Evolutionary conservation across 2,888 invertebrate genomes (phyloP).

Genomic region (Temnothorax rugatulus): DNA sequence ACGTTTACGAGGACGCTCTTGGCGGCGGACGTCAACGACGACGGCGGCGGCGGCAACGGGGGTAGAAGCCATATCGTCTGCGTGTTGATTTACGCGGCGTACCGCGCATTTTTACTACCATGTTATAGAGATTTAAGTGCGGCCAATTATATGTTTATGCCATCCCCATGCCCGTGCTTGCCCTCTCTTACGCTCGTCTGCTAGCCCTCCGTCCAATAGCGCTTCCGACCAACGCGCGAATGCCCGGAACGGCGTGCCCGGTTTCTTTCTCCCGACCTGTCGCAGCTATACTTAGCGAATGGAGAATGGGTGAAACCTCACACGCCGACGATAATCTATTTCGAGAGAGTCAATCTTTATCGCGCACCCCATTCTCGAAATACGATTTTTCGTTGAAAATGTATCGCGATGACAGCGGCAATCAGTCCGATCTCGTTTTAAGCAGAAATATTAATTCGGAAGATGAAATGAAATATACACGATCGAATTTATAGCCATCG

Average conservation of each 20-base stretch:
- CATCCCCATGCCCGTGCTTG: conserved; percentile 59
- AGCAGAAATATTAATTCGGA: conserved; percentile 6
- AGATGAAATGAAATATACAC: not conserved
- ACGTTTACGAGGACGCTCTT: conserved; percentile 73
- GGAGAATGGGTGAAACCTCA: conserved; percentile 73
- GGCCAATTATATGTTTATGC: conserved; percentile 85
- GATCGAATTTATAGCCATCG: not conserved
- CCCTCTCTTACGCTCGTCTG: conserved; percentile 41
- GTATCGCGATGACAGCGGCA: not conserved
- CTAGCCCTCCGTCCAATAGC: conserved; percentile 41
- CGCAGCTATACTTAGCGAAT: conserved; percentile 73
- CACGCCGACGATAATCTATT: conserved; percentile 78
- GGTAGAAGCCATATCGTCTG: conserved; percentile 81
- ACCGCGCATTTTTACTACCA: conserved; percentile 84
- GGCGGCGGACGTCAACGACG: conserved; percentile 45
- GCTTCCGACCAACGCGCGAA: conserved; percentile 59
- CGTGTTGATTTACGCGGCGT: conserved; percentile 84
- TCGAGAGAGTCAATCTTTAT: conserved; percentile 67
- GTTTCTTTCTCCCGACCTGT: conserved; percentile 70
- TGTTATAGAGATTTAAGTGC: conserved; percentile 85
- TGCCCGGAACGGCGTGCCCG: conserved; percentile 34
- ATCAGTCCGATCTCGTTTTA: conserved; percentile 8
- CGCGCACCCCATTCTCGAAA: conserved; percentile 47
- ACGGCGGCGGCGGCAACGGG: conserved; percentile 47
- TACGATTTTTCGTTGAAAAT: not conserved